Conservation (phyloP, 1,140 invertebrate genomes). For the Drosophila chauvacae region DNA sequence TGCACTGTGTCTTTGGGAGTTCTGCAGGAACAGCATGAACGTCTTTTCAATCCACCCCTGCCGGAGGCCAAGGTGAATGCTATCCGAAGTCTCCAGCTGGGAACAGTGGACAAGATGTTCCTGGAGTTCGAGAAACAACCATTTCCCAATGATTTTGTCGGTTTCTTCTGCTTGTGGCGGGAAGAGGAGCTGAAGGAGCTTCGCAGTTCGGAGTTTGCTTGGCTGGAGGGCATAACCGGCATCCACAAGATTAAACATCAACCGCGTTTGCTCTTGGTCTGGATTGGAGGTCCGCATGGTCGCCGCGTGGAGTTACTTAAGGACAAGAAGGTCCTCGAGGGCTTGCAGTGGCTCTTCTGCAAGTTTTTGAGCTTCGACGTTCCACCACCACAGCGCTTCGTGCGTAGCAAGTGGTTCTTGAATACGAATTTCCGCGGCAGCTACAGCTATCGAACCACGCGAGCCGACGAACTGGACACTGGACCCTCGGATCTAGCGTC, state of each 20-base stretch:
- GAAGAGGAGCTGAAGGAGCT: slow-evolving; percentile 86
- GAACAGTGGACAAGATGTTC: slow-evolving; percentile 91
- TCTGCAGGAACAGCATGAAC: slow-evolving; percentile 86
- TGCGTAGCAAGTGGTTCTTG: slow-evolving; percentile 86
- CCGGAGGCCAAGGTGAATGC: slow-evolving; percentile 87
- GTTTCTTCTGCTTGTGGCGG: slow-evolving; percentile 86
- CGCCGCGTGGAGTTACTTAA: slow-evolving; percentile 85
- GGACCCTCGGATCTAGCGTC: slow-evolving; percentile 72
- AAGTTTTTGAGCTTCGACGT: slow-evolving; percentile 42
- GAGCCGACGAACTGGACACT: slow-evolving; percentile 84
- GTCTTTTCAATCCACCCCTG: slow-evolving; percentile 87
- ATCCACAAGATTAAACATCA: slow-evolving; percentile 87
- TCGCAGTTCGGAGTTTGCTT: slow-evolving; percentile 85
- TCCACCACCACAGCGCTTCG: slow-evolving; percentile 43
- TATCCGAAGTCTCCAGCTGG: slow-evolving; percentile 88
- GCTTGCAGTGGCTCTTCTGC: slow-evolving; percentile 82
- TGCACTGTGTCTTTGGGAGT: slow-evolving; percentile 89
- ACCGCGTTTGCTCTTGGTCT: slow-evolving; percentile 87
- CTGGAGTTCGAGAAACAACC: slow-evolving; percentile 88
- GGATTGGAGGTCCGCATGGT: slow-evolving; percentile 86
- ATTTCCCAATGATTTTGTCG: slow-evolving; percentile 86
- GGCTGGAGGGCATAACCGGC: slow-evolving; percentile 87
- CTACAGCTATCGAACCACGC: slow-evolving; percentile 88
- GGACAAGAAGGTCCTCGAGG: slow-evolving; percentile 78
- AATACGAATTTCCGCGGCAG: slow-evolving; percentile 89